Evolutionary conservation across 2,113 vertebrate genomes (phyloP).

Genomic region (Pimephales promelas): DNA sequence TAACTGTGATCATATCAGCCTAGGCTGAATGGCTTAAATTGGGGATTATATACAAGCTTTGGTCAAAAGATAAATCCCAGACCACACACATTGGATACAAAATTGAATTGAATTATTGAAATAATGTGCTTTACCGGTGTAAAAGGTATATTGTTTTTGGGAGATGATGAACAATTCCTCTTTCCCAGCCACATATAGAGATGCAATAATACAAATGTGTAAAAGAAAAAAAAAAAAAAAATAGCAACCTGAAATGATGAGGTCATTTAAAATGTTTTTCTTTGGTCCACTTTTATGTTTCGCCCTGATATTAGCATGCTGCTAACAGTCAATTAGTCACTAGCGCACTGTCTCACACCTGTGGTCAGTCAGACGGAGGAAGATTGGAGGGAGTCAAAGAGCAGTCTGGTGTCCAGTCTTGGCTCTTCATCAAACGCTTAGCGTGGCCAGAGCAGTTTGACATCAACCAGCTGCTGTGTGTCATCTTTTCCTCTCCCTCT

Average conservation of each 20-base stretch:
- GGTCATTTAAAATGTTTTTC: not conserved
- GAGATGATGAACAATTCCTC: not conserved
- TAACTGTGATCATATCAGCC: not conserved
- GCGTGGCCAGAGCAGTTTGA: slow-evolving; percentile 43
- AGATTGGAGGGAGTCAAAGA: slow-evolving; percentile 40
- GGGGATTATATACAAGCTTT: not conserved
- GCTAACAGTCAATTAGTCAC: slow-evolving; percentile 20
- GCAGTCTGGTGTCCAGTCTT: slow-evolving; percentile 48
- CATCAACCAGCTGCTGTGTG: slow-evolving; percentile 50
- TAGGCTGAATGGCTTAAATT: not conserved
- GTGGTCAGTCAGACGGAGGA: slow-evolving; percentile 18
- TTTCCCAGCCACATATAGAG: not conserved
- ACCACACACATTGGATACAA: not conserved
- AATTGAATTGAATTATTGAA: too few relatives aligned
- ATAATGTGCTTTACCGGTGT: not conserved
- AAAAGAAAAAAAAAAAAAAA: not conserved
- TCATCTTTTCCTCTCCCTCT: slow-evolving; percentile 37
- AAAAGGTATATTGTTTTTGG: not conserved
- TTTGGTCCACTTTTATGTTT: not conserved
- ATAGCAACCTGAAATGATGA: not conserved
- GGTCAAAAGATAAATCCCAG: slow-evolving; percentile 4
- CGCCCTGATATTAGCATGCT: not conserved
- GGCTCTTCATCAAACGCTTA: slow-evolving; percentile 54
- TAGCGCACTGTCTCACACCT: not conserved
- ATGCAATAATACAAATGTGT: not conserved